Conservation (phyloP, 2,113 vertebrate species). For the Antigone vipio region DNA sequence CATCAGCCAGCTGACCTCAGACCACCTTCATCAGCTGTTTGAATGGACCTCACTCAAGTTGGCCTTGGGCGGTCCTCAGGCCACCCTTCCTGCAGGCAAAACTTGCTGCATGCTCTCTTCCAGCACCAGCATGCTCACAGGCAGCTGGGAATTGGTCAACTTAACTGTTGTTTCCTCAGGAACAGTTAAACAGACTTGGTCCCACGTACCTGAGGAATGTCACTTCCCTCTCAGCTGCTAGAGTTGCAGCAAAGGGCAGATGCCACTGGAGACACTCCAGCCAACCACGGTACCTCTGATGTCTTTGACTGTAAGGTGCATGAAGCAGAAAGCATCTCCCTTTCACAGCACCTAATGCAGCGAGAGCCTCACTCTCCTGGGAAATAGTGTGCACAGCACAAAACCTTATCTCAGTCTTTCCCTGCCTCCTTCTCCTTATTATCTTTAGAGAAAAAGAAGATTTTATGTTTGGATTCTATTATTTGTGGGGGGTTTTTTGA, state of each 20-base stretch:
- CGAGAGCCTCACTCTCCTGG: background rate
- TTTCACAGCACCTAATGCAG: background rate
- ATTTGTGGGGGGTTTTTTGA: background rate
- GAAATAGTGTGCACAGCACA: fast-evolving
- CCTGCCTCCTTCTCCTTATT: background rate
- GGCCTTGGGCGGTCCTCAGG: background rate
- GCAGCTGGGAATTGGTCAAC: background rate
- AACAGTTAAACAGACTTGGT: fast-evolving
- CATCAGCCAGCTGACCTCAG: background rate
- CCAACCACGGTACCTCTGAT: fast-evolving
- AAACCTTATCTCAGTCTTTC: background rate
- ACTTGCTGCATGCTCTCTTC: fast-evolving
- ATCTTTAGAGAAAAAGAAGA: background rate
- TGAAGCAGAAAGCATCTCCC: background rate
- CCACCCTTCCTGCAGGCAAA: background rate
- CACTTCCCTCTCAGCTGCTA: background rate
- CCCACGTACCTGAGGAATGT: background rate
- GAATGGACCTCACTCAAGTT: background rate
- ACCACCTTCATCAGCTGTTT: background rate
- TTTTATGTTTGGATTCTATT: background rate
- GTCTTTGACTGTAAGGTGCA: background rate
- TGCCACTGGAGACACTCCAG: background rate
- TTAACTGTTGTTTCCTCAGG: fast-evolving
- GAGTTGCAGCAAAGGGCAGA: background rate
- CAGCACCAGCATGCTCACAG: background rate